These are phyloP conservation scores for Crossocerus cetratus DNA, from an alignment of 2,888 invertebrate genomes.

Conservation along the genomic window DNA sequence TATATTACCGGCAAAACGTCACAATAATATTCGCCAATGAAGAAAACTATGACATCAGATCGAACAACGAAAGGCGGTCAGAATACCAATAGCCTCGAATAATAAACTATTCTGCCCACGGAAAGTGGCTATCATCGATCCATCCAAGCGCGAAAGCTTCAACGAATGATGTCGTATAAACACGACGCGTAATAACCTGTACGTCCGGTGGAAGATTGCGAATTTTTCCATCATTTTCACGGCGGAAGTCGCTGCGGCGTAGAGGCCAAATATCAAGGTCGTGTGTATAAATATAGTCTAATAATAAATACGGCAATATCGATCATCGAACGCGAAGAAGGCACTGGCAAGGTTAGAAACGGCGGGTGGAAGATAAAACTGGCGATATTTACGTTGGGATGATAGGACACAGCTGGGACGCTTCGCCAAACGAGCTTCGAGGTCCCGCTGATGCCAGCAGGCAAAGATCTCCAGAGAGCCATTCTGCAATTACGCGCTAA, in stretches of 20 bases:
- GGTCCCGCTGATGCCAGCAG: conserved; percentile 59
- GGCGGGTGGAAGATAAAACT: conserved; percentile 14
- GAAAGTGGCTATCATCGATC: not conserved
- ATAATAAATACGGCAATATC: conserved; percentile 71
- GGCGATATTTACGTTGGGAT: conserved; percentile 84
- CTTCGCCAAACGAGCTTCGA: conserved; percentile 68
- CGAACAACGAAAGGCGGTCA: not conserved
- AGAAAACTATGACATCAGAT: not conserved
- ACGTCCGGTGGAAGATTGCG: too few relatives aligned
- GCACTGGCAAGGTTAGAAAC: conserved; percentile 26
- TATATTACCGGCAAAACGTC: not conserved
- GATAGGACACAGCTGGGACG: conserved; percentile 83
- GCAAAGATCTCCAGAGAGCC: conserved; percentile 67
- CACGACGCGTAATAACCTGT: too few relatives aligned
- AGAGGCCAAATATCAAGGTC: conserved; percentile 9
- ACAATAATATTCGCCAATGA: not conserved
- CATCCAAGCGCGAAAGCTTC: not conserved
- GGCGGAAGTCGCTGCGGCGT: too few relatives aligned
- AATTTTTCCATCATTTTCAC: too few relatives aligned
- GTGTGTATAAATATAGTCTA: conserved; percentile 23
- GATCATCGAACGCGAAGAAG: conserved; percentile 40
- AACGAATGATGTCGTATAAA: too few relatives aligned
- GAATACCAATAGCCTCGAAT: not conserved
- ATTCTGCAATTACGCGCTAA: conserved; percentile 50
- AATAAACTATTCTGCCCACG: not conserved